phyloP scores from a whole-genome alignment of 2,888 invertebrate species.

The Mimachlamys varia region DNA sequence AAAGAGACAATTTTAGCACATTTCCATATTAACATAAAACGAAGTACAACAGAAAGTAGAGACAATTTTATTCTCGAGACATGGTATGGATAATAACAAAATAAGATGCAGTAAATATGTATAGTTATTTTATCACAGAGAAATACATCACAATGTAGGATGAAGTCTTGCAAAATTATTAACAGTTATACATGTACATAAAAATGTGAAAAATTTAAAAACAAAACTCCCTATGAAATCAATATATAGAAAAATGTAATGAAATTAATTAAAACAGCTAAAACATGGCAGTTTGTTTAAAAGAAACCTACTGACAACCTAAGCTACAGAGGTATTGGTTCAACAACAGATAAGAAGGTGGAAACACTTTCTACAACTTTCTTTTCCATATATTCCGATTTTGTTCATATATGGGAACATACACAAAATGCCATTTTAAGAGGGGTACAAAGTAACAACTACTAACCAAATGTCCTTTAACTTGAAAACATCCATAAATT shows the following conservation, averaged over 20 bases:
- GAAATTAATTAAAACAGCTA: not conserved
- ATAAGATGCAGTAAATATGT: slow-evolving; percentile 33
- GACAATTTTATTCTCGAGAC: slow-evolving; percentile 26
- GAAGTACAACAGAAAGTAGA: not conserved
- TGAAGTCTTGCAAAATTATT: slow-evolving; percentile 32
- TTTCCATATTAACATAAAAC: not conserved
- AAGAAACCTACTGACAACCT: not conserved
- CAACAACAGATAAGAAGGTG: not conserved
- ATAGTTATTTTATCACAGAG: slow-evolving; percentile 32
- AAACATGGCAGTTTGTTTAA: not conserved
- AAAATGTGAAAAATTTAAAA: not conserved
- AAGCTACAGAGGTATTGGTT: not conserved
- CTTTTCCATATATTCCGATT: too few species aligned
- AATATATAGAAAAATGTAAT: not conserved
- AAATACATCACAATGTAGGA: slow-evolving; percentile 31
- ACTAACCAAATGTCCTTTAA: too few species aligned
- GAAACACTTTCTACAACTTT: not conserved
- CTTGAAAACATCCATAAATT: too few species aligned
- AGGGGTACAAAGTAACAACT: too few species aligned
- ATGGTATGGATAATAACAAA: slow-evolving; percentile 34
- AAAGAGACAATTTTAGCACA: not conserved
- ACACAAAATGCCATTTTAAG: too few species aligned
- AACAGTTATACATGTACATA: slow-evolving; percentile 5
- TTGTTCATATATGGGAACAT: too few species aligned
- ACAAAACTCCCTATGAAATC: not conserved